Conservation (phyloP, 2,113 vertebrate species). For the Cryptoleucopteryx plumbea region DNA sequence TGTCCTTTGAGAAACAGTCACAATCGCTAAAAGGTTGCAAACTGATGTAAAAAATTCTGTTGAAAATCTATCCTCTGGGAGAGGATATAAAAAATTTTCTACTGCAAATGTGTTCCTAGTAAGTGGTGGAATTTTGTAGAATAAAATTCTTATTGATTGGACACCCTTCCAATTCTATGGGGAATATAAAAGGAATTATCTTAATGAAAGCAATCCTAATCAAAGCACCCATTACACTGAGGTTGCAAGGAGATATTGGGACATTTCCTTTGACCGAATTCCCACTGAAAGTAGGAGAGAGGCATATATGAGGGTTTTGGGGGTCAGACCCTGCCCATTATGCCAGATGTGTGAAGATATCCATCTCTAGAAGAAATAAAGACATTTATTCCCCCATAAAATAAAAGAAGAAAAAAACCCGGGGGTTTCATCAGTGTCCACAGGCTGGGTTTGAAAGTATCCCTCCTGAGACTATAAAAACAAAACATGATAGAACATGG, state of each 20-base stretch:
- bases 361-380: neutral
- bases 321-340: neutral
- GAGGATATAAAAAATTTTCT: neutral
- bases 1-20: neutral
- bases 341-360: neutral
- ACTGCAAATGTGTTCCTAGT: neutral
- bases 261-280: neutral
- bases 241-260: neutral
- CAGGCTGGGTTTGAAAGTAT: neutral
- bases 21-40: neutral
- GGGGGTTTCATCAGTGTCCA: neutral
- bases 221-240: neutral
- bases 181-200: neutral
- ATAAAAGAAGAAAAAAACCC: too few relatives aligned
- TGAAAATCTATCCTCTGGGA: neutral
- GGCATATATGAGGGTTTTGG: accelerated
- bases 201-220: neutral
- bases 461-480: neutral
- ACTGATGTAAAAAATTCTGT: neutral
- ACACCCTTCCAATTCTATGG: neutral
- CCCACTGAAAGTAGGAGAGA: neutral
- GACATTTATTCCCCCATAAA: neutral
- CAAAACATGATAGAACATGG: neutral
- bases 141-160: neutral
- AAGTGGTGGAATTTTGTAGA: neutral